Percentiles rank a stretch among this genome's conserved stretches.
Evolutionary conservation across 2,797 vertebrate species (phyloP).

Genomic region (Coluber constrictor): DNA sequence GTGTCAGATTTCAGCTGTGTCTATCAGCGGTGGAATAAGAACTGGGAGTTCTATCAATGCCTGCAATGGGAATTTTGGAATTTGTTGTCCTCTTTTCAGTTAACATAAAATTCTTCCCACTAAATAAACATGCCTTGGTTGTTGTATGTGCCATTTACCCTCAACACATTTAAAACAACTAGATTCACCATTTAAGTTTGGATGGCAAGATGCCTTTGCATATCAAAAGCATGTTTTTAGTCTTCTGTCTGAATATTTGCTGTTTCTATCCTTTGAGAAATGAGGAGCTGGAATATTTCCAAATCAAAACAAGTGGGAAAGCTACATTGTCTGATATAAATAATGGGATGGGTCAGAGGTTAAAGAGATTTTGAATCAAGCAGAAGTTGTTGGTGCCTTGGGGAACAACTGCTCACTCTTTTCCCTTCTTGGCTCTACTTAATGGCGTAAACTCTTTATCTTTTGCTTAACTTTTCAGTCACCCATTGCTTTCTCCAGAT

Average conservation of each 20-base stretch:
- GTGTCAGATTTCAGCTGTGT: not conserved
- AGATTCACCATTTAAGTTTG: not conserved
- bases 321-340: constrained; percentile 34
- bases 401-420: not conserved
- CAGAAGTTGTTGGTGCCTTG: not conserved
- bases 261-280: not conserved
- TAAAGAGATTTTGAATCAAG: constrained; percentile 15
- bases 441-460: not conserved
- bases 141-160: not conserved
- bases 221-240: not conserved
- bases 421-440: constrained; percentile 12
- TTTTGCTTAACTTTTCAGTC: constrained; percentile 2
- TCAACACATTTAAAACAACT: not conserved
- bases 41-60: not conserved
- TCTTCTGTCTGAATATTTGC: not conserved
- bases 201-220: not conserved
- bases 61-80: not conserved
- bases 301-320: constrained; percentile 41
- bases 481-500: constrained; percentile 26
- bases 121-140: not conserved
- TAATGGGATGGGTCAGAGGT: constrained; percentile 35
- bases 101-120: not conserved
- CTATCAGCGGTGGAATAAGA: not conserved
- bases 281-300: not conserved
- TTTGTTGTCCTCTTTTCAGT: not conserved